These are phyloP conservation scores for Columba livia DNA, from an alignment of 2,113 vertebrate species.

Conservation along the genomic window DNA sequence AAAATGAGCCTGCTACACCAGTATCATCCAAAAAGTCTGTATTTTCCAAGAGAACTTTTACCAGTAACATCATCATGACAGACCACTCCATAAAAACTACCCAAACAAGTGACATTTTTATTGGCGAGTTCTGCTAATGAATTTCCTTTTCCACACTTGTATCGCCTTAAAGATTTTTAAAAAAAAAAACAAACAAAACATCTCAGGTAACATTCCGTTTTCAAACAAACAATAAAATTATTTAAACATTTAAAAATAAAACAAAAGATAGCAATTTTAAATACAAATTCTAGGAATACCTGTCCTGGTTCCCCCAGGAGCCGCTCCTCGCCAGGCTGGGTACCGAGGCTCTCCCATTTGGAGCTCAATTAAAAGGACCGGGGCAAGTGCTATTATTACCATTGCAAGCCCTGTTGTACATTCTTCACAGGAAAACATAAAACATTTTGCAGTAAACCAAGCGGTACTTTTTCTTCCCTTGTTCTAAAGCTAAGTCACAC, in stretches of 20 bases:
- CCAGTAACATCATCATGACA: not conserved
- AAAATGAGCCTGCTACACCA: not conserved
- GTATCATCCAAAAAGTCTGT: not conserved
- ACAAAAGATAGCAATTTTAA: not conserved
- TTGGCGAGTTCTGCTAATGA: conserved; percentile 42
- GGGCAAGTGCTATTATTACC: conserved; percentile 4
- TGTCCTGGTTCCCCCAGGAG: not conserved
- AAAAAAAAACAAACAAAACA: not conserved
- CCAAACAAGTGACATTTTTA: conserved; percentile 46
- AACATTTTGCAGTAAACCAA: conserved; percentile 3
- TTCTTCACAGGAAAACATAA: conserved; percentile 31
- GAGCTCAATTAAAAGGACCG: not conserved
- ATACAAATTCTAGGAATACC: not conserved
- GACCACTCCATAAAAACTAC: conserved; percentile 17
- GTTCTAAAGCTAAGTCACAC: conserved; percentile 49
- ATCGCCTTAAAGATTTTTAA: not conserved
- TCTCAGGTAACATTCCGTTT: conserved; percentile 3
- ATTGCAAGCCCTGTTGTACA: conserved; percentile 33
- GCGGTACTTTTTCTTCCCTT: conserved; percentile 9
- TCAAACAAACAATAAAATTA: conserved; percentile 12
- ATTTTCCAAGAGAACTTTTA: not conserved
- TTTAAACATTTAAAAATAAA: conserved; percentile 16
- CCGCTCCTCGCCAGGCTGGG: not conserved
- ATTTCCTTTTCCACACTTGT: conserved; percentile 3
- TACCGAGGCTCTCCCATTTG: not conserved